A percentile compares a stretch with the other conserved stretches of the same genome.
Evolutionary conservation across 2,888 invertebrate genomes (phyloP).

Genomic region (Synergus laeviventris): DNA sequence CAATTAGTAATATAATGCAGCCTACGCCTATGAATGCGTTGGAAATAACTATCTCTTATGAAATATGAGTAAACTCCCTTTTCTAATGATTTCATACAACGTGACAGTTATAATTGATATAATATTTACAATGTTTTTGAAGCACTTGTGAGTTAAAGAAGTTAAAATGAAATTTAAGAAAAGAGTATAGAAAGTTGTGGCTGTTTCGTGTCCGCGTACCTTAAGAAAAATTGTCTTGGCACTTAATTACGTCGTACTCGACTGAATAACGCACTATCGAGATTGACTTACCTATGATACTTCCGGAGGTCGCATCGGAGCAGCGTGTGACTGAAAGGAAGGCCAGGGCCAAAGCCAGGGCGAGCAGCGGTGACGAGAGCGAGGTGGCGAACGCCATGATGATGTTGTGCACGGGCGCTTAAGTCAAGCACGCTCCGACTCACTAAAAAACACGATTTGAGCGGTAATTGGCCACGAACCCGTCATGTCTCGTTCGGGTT

Average conservation of each 20-base stretch:
- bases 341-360: constrained; percentile 61
- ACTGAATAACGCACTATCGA: neutral
- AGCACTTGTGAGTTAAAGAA: neutral
- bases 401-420: constrained; percentile 15
- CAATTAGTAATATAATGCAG: neutral
- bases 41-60: constrained; percentile 15
- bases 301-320: constrained; percentile 64
- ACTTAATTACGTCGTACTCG: neutral
- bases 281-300: constrained; percentile 66
- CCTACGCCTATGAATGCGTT: constrained; percentile 10
- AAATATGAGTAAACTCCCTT: neutral
- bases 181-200: neutral
- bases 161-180: neutral
- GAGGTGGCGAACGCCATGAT: constrained; percentile 7
- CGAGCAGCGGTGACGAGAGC: constrained; percentile 54
- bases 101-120: neutral
- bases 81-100: neutral
- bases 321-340: constrained; percentile 58
- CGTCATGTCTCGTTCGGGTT: constrained; percentile 17
- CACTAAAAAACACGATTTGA: constrained; percentile 20
- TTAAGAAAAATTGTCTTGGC: neutral
- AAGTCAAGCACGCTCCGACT: constrained; percentile 5
- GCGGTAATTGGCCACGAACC: neutral
- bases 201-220: neutral
- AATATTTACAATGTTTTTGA: neutral